These are phyloP conservation scores for Lepidurus packardi DNA, from an alignment of 1,140 invertebrate species.

Conservation along the genomic window DNA sequence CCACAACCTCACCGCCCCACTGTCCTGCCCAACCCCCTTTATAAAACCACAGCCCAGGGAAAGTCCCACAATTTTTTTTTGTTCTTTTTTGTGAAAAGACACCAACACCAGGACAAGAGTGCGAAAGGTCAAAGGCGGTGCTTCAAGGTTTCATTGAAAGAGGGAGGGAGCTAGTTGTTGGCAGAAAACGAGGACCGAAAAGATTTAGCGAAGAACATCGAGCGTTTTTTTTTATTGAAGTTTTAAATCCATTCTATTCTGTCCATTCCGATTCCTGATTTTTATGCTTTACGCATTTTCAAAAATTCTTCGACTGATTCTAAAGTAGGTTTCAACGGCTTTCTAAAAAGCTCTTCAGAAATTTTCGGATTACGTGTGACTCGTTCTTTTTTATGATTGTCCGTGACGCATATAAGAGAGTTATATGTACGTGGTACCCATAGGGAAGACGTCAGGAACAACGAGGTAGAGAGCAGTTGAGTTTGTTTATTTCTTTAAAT, in stretches of 20 bases:
- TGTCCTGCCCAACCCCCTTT: neutral
- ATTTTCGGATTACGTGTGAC: neutral
- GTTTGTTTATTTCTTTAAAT: neutral
- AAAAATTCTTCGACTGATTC: neutral
- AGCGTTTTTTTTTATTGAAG: neutral
- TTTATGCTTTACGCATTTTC: neutral
- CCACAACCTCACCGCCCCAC: neutral
- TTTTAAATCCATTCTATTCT: neutral
- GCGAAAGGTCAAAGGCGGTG: constrained; percentile 20
- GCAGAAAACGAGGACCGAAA: neutral
- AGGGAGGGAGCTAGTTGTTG: constrained; percentile 7
- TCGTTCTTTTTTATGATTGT: neutral
- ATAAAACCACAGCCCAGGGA: neutral
- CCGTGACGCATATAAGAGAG: neutral
- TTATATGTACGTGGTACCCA: constrained; percentile 14
- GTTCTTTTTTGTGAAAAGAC: neutral
- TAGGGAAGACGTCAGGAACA: constrained; percentile 18
- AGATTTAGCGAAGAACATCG: neutral
- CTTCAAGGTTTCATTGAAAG: neutral
- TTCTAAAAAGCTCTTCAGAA: neutral
- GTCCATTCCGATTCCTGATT: neutral
- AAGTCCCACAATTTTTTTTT: neutral
- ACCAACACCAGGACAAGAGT: neutral
- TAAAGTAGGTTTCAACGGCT: neutral
- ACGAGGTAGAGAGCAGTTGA: constrained; percentile 21